Base-by-base conservation (phyloP, 2,797 vertebrate genomes). In the Orientallactaga sibirica region DNA sequence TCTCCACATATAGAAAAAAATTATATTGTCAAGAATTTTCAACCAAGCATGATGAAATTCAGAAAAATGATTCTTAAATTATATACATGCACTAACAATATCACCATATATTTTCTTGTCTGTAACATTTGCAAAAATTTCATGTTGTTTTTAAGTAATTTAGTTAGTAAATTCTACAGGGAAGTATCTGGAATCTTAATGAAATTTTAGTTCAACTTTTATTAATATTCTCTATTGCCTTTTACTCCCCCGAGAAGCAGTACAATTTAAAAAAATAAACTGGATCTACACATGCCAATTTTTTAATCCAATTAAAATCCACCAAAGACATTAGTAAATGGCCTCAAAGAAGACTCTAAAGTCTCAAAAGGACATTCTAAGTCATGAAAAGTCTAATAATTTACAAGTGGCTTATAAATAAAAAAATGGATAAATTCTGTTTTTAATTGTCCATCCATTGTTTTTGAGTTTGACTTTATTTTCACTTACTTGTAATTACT, bases 291-390 rank as follows among this genome's bases (percentile, higher is more conserved):
- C 41, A 91, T 78, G 80, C 7, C 73, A 90, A 88, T 61, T 92
- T 81, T 27, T 90, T 27, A 6, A 95, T 88, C 33, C 61, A 97
- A 91, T 89, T 95, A 94, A 95, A 96, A 93, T 83, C 22, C 25
- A 89, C 43, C 24, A 7, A 64, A 62, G 29, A 82, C 48, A 85
- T 93, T 84, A 85, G 79, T 84, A 86, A 86, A 76, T 2, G 89
- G 14, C 25, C 58, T 76, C 71, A 88, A 88, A 55, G 52, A 89
- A 87, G 33, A 88, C 55, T 88, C 93, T 29, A 92, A 94, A 82
- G 77, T 55, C 83, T 78, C 78, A 81, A 90, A 68, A 79, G 20
- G 15, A 33, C 20, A 86, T 70, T 90, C 10, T 76, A 70, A 86
- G n/a, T 76, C 88, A 85, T 84, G 76, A 79, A 94, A 55, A 25